Base-by-base conservation (phyloP, 1,140 invertebrate genomes). In the Drosophila sechellia region DNA sequence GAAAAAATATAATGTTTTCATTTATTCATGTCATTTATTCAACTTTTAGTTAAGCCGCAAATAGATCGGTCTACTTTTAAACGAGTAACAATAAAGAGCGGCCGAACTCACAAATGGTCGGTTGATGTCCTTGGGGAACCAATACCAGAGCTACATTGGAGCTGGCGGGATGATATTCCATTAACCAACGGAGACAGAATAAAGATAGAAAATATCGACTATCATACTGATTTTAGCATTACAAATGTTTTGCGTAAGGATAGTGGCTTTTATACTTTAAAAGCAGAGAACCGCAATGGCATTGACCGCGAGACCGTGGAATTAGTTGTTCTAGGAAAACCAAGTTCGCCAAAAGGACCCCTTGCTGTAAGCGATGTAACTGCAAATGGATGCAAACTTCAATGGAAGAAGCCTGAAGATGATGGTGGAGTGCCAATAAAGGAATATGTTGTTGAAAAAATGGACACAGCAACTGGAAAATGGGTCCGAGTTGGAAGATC, bases 381-480 rank as follows among this genome's bases (percentile, higher is more conserved):
- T 25, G 97, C 97, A 48, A 96, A 96, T 64, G 96, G 96, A 37
- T 97, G 97, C 90, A 97, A 97, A 77, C 93, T 99, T 0, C 95
- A 95, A 78, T 98, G 97, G 97, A 95, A 97, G 90, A 97, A 97
- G 85, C 97, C 98, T 3, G 96, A 98, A 73, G 96, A 98, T 91
- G 98, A 99, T 91, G 98, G 98, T 70, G 98, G 98, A 39, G 94
- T 95, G 40, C 97, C 98, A 0, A 97, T 99, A 83, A 97, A 96
- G 86, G 97, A 98, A 91, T 99, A 99, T 86, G 96, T 98, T 92
- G 95, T 99, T 56, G 98, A 99, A 92, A 98, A 98, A 92, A 95
- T 98, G 94, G 97, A 99, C 92, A 93, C 96, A n/a, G 95, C 95
- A 13, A 97, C 97, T 13, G 96, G 96, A 50, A 97, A 97, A 91